Evolutionary conservation across 37 sponge, comb jelly and placozoan genomes (phyloP), one percentile per base, ranked within the genome.

Genomic region (Aplysina aerophoba): DNA sequence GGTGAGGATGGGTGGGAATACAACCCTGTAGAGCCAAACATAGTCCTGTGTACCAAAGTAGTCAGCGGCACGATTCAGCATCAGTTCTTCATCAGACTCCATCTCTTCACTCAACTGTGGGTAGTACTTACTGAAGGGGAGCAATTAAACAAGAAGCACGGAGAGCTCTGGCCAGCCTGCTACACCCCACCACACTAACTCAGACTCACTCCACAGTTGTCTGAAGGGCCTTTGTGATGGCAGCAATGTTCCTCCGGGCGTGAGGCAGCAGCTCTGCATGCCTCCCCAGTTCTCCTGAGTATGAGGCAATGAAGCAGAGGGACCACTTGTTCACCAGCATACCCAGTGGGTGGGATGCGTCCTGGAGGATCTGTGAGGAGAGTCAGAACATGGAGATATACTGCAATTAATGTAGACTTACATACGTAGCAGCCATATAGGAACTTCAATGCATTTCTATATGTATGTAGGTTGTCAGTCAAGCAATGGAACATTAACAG

Each of bases 301-400:
- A 75, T 1, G 78, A 40, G 11, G 78, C 78, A 15, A 75, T 75
- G 24, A 75, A 75, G 78, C 54, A 75, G n/a, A 75, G 44, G 2
- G 78, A 53, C 78, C 78, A 75, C 37, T 75, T 75, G 53, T 75
- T 75, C 25, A 75, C 54, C n/a, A 75, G 54, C 78, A 75, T 75
- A 11, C 78, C 78, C 2, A 75, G 53, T 38, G 78, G 78, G 12
- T 75, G 78, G 39, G 78, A 75, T 15, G 78, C 40, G 11, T 39
- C 24, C 78, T 75, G 78, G 53, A 75, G 78, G 41, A 75, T 22
- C 78, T 75, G 39, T 36, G 41, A 21, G 73, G 5, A 71, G 35
- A 12, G 21, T 5, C 4, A 21, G 36, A 71, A 71, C 8, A 8
- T 44, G 3, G 50, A 11, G 3, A 44, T 11, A 3, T 8, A 44